These are phyloP conservation scores for Cheilosia impressa DNA, from an alignment of 2,888 invertebrate species.

Conservation along the genomic window DNA sequence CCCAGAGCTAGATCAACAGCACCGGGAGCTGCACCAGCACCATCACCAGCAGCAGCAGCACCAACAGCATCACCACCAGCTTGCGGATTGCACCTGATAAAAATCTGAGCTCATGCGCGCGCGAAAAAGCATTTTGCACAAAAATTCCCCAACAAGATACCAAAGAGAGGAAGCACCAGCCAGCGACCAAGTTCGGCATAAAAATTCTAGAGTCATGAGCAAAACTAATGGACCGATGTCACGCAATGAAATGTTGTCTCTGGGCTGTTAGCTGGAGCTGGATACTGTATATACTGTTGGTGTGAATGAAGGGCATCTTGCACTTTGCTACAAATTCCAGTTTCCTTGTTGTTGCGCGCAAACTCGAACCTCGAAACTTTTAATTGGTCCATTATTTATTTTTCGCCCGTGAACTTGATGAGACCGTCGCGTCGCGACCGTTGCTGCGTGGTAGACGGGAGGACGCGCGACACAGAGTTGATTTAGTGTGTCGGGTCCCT, in stretches of 20 bases:
- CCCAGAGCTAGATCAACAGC: constrained; percentile 27
- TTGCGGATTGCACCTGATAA: constrained; percentile 79
- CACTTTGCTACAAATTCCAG: constrained; percentile 73
- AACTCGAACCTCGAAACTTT: constrained; percentile 71
- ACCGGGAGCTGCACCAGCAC: constrained; percentile 13
- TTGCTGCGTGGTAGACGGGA: neutral
- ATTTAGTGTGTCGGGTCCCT: constrained; percentile 54
- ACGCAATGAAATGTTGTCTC: constrained; percentile 77
- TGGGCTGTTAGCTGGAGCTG: constrained; percentile 1
- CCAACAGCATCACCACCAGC: constrained; percentile 69
- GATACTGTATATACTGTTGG: constrained; percentile 7
- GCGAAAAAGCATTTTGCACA: constrained; percentile 74
- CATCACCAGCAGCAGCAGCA: constrained; percentile 34
- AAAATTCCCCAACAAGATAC: constrained; percentile 56
- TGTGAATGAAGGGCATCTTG: constrained; percentile 73
- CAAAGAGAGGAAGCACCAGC: constrained; percentile 17
- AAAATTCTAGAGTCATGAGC: constrained; percentile 77
- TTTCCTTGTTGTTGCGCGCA: constrained; percentile 12
- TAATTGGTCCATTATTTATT: constrained; percentile 76
- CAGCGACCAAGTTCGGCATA: constrained; percentile 67
- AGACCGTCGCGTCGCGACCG: neutral
- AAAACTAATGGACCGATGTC: constrained; percentile 79
- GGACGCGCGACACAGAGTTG: constrained; percentile 48
- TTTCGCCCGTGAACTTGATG: constrained; percentile 65
- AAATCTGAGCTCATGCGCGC: constrained; percentile 76